These are phyloP conservation scores for Protobothrops flavoviridis DNA, from an alignment of 2,113 vertebrate genomes.

Conservation along the genomic window DNA sequence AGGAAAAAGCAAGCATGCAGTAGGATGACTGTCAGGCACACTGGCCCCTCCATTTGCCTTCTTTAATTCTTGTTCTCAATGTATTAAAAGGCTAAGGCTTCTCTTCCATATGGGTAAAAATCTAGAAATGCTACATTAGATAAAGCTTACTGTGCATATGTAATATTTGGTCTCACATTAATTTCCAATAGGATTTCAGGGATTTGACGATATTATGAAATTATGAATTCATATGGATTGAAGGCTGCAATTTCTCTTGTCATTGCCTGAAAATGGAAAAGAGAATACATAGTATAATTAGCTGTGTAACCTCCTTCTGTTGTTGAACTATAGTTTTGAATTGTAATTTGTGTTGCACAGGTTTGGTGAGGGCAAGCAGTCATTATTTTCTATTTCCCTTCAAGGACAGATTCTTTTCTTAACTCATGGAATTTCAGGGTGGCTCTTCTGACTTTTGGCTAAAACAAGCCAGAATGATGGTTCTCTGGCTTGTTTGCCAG, in stretches of 20 bases:
- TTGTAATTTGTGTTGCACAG: neutral
- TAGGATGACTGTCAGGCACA: neutral
- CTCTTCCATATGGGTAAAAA: neutral
- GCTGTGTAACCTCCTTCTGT: neutral
- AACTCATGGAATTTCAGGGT: neutral
- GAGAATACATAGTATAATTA: neutral
- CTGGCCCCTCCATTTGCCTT: neutral
- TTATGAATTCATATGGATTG: neutral
- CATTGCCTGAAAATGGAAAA: constrained; percentile 74
- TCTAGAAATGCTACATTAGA: neutral
- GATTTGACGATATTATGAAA: neutral
- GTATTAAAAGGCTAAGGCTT: neutral
- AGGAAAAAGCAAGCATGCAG: neutral
- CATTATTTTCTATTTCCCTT: neutral
- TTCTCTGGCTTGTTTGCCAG: neutral
- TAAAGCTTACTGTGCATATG: constrained; percentile 1
- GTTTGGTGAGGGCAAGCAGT: neutral
- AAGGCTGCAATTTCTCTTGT: constrained; percentile 76
- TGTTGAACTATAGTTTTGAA: neutral
- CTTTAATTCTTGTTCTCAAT: neutral
- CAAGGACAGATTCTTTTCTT: neutral
- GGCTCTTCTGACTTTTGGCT: neutral
- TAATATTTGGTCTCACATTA: constrained; percentile 15
- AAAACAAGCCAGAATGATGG: neutral
- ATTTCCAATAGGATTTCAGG: neutral